Evolutionary conservation across 1,140 invertebrate genomes (phyloP).

Genomic region (Coenobita brevimanus): DNA sequence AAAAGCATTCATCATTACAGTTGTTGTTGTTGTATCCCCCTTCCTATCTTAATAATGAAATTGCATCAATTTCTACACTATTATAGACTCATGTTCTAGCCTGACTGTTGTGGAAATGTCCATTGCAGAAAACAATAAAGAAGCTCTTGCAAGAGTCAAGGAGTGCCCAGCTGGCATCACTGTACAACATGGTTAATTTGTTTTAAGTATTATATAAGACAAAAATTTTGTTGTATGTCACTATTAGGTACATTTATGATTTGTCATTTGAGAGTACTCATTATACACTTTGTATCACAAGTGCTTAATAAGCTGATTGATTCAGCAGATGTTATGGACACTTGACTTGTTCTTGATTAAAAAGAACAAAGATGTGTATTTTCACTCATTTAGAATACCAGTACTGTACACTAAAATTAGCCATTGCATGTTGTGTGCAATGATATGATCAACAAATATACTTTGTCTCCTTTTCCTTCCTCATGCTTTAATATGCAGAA

Average conservation of each 20-base stretch:
- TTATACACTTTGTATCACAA: slow-evolving; percentile 23
- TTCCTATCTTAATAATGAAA: slow-evolving; percentile 53
- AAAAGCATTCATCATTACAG: slow-evolving; percentile 61
- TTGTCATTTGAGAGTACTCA: slow-evolving; percentile 31
- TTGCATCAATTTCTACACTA: slow-evolving; percentile 60
- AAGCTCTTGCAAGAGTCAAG: neutral
- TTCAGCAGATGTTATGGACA: slow-evolving; percentile 37
- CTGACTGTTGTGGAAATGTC: slow-evolving; percentile 43
- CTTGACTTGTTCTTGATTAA: slow-evolving; percentile 36
- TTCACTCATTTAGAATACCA: slow-evolving; percentile 9
- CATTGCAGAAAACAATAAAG: slow-evolving; percentile 29
- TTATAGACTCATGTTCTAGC: slow-evolving; percentile 50
- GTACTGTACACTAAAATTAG: no score
- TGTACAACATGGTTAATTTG: neutral
- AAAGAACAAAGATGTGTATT: slow-evolving; percentile 4
- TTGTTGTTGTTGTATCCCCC: slow-evolving; percentile 52
- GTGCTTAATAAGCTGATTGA: slow-evolving; percentile 19
- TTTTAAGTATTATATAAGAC: slow-evolving; percentile 1
- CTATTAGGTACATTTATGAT: slow-evolving; percentile 16
- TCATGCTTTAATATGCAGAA: no score
- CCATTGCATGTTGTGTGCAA: no score
- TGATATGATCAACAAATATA: no score
- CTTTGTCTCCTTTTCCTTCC: no score
- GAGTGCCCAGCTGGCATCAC: slow-evolving; percentile 49
- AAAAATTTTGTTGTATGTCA: slow-evolving; percentile 18